phyloP scores from a whole-genome alignment of 1,140 invertebrate genomes.

The Ceratitis capitata region DNA sequence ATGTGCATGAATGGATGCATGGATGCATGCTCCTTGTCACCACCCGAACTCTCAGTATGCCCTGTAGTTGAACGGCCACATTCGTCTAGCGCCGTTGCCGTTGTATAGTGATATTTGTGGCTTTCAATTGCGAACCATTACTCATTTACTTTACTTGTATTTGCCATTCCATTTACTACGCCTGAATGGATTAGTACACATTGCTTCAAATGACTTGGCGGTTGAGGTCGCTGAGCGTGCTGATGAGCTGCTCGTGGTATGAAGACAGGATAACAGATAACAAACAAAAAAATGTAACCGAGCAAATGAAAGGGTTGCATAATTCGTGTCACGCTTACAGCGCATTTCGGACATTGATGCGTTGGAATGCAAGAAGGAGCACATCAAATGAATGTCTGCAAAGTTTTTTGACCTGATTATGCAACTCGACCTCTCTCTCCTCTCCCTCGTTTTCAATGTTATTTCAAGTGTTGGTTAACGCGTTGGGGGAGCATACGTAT shows the following conservation, averaged over 20 bases:
- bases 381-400: slow-evolving; percentile 22
- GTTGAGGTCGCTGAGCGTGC: neutral
- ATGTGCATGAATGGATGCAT: neutral
- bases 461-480: neutral
- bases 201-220: neutral
- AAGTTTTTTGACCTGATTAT: slow-evolving; percentile 32
- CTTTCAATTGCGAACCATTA: neutral
- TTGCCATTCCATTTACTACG: too few relatives aligned
- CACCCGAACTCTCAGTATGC: neutral
- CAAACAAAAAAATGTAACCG: too few relatives aligned
- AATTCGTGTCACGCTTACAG: slow-evolving; percentile 22
- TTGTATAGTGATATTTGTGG: neutral
- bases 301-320: neutral
- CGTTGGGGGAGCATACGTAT: neutral
- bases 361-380: neutral
- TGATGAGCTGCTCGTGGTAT: neutral
- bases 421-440: neutral
- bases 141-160: neutral
- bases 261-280: neutral
- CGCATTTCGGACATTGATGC: slow-evolving; percentile 6
- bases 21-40: neutral
- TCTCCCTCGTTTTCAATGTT: neutral
- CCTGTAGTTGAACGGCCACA: neutral
- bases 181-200: neutral
- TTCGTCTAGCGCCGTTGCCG: neutral